Percentiles rank a stretch among this genome's conserved stretches.
These are phyloP conservation scores for Leptopilina drosophilae DNA, from an alignment of 2,888 invertebrate genomes.

Conservation along the genomic window DNA sequence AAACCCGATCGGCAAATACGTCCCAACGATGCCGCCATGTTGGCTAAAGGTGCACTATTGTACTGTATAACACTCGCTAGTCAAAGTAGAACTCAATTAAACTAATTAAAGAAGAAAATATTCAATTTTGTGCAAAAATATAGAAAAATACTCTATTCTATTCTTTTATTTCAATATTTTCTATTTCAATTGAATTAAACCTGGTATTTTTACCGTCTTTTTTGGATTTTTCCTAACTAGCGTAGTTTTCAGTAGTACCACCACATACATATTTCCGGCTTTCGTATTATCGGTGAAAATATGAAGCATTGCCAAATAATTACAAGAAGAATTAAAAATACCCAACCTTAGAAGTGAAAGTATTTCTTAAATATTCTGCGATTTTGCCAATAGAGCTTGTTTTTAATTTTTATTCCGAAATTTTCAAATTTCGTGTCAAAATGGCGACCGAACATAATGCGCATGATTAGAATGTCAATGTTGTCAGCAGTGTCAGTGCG, in stretches of 20 bases:
- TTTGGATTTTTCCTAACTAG: not conserved
- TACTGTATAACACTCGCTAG: slow-evolving; percentile 41
- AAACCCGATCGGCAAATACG: slow-evolving; percentile 88
- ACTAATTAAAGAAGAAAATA: not conserved
- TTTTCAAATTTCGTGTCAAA: not conserved
- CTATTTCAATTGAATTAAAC: not conserved
- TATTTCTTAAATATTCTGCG: not conserved
- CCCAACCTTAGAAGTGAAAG: too few species aligned
- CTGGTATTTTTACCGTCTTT: not conserved
- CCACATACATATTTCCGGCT: not conserved
- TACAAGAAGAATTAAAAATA: not conserved
- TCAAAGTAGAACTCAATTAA: slow-evolving; percentile 8
- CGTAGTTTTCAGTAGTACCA: not conserved
- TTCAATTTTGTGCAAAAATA: not conserved
- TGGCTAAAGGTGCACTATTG: slow-evolving; percentile 76
- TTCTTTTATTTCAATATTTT: not conserved
- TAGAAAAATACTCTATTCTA: not conserved
- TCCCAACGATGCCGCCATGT: slow-evolving; percentile 93
- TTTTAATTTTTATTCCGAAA: not conserved
- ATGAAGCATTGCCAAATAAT: not conserved
- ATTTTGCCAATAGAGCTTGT: not conserved
- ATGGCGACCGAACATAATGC: not conserved
- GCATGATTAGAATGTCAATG: not conserved
- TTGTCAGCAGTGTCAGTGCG: slow-evolving; percentile 15
- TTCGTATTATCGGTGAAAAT: not conserved